Base-by-base conservation (phyloP, 2,888 invertebrate species). In the Falcaria lacertinaria region DNA sequence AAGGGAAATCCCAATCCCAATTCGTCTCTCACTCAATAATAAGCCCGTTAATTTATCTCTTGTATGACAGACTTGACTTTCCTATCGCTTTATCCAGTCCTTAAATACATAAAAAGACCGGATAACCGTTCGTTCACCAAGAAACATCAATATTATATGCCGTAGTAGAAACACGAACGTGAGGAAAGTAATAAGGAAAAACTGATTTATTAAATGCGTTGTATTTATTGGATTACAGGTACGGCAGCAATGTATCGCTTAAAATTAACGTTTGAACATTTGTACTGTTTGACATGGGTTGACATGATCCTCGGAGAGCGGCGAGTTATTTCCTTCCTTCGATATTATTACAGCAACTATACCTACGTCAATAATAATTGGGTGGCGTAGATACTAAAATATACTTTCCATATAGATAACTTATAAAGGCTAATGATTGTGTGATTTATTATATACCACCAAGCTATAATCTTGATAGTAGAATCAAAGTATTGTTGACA, bases 221-320 rank as follows among this genome's bases (percentile, higher is more conserved):
- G 11, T 28, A 28, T 28, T 28, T 28, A 28, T 28, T 11, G 1
- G 28, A 6, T 37, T 25, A 34, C 33, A 33, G 13, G 7, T 33
- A 14, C 42, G 41, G 39, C 36, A 33, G 32, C 15, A 17, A 51
- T 49, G 49, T 54, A 48, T 50, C 53, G 48, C 53, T 56, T 47
- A 52, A 60, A 65, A 51, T 62, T 60, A 54, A 54, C 58, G 51
- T 53, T 54, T 55, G 45, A 57, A 57, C 46, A 52, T 59, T 47
- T 50, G 59, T 48, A 49, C 53, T 48, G 44, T 54, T 60, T 65
- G 68, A 68, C 56, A 49, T 47, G 65, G 67, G 68, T 68, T 59
- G 65, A 65, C 60, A 54, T 47, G 41, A 43, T 45, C 42, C 47
- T 39, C 17, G 15, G 16, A 43, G 43, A 42, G 34, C 43, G 40